Conservation (phyloP, 2,113 vertebrate genomes). For the Nipponia nippon region DNA sequence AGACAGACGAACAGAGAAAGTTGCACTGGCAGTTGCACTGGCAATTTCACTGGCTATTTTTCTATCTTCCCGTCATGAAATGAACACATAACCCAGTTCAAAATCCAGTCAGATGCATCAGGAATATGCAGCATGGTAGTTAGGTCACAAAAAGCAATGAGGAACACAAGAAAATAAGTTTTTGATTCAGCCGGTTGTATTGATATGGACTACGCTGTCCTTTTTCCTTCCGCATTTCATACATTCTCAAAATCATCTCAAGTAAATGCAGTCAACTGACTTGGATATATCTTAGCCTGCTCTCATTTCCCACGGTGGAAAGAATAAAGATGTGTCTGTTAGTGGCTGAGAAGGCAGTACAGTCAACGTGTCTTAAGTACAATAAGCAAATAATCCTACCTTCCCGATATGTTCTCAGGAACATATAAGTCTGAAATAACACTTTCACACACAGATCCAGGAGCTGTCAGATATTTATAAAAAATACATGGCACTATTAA, state of each 20-base stretch:
- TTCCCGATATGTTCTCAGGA: background rate
- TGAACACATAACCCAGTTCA: background rate
- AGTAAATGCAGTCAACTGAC: background rate
- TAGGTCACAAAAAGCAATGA: background rate
- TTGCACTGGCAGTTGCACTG: background rate
- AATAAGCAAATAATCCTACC: background rate
- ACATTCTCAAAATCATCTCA: background rate
- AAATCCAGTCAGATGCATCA: background rate
- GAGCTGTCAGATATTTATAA: background rate
- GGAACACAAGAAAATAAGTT: background rate
- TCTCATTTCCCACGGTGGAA: background rate
- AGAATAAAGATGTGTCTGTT: background rate
- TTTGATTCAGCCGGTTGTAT: background rate
- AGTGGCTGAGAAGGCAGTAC: background rate
- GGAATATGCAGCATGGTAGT: background rate
- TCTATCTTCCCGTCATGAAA: background rate
- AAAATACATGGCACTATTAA: background rate
- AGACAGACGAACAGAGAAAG: background rate
- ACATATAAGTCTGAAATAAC: background rate
- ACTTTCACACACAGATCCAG: background rate
- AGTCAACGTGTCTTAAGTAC: background rate
- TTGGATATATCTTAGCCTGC: background rate
- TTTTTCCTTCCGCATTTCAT: background rate
- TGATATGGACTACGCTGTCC: background rate
- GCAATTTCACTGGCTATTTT: background rate